phyloP scores from a whole-genome alignment of 2,888 invertebrate genomes.

The Drosophila pullipes region DNA sequence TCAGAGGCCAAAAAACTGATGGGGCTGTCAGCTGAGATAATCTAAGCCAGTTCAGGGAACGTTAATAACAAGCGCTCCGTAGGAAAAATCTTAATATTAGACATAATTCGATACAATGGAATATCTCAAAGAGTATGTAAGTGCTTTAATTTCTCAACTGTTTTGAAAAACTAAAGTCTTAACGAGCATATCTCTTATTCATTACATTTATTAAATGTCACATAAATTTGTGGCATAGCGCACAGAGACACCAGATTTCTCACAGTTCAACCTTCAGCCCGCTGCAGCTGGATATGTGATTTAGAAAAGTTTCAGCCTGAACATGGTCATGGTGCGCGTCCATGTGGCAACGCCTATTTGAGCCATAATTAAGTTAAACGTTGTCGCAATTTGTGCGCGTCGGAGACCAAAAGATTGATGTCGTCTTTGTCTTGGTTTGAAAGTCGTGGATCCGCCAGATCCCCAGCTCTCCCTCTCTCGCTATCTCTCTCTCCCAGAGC shows the following conservation, averaged over 20 bases:
- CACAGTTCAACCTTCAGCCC: constrained; percentile 14
- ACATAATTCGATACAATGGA: not conserved
- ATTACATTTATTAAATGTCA: constrained; percentile 49
- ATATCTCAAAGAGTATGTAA: not conserved
- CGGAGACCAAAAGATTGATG: constrained; percentile 72
- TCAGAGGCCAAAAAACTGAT: constrained; percentile 12
- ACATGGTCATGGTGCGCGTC: constrained; percentile 61
- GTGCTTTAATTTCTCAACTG: not conserved
- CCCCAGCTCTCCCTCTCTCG: not conserved
- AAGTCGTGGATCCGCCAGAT: constrained; percentile 36
- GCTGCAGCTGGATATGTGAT: constrained; percentile 31
- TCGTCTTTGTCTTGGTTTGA: constrained; percentile 64
- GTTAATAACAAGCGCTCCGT: not conserved
- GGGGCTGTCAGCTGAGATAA: constrained; percentile 26
- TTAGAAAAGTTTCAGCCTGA: constrained; percentile 53
- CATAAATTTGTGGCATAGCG: constrained; percentile 47
- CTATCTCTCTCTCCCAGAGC: not conserved
- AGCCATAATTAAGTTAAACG: constrained; percentile 82
- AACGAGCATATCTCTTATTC: constrained; percentile 7
- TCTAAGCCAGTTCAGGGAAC: constrained; percentile 40
- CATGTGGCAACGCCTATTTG: constrained; percentile 78
- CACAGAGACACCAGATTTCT: constrained; percentile 20
- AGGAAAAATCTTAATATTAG: not conserved
- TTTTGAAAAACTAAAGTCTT: constrained; percentile 1
- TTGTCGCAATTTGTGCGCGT: constrained; percentile 79